Base-by-base conservation (phyloP, 2,888 invertebrate species). In the Acrobasis suavella region DNA sequence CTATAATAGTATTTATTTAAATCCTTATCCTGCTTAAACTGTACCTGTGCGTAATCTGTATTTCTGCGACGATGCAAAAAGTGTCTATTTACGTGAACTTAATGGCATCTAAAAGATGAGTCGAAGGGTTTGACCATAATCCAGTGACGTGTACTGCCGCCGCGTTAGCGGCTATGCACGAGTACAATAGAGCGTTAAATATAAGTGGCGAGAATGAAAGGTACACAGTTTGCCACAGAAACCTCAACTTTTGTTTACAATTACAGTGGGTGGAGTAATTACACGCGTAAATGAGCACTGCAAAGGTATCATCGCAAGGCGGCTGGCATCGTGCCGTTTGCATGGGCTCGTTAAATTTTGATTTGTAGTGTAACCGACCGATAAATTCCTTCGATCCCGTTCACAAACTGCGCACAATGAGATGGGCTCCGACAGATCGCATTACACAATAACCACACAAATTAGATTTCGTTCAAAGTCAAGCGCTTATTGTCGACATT, bases 391-490 rank as follows among this genome's bases (percentile, higher is more conserved):
- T 65, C 75, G 82, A 86, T 85, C 81, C 81, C 75, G 75, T 79
- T 76, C 80, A 81, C 81, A 83, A 78, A 75, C 74, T 76, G 72
- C 68, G 71, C 73, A 81, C 78, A 85, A 86, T 84, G 81, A 81
- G 79, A 80, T 78, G 78, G 74, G 73, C 71, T 75, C 81, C 72
- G 76, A 76, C 78, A 74, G 85, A 85, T 89, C 89, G 77, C 83
- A 84, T 91, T 89, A 89, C 90, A 92, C 91, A 91, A 91, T 91
- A 89, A 91, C 88, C 85, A 79, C 85, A 88, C 89, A 91, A 91
- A 91, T 92, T 91, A 91, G 91, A 92, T 92, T 91, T 89, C 86
- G 86, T 85, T 87, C 83, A 87, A 89, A 92, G 92, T 92, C 91
- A 91, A 90, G 85, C 89, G 84, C 83, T 88, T 81, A 87, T 89